These are phyloP conservation scores for Spea bombifrons DNA, from an alignment of 2,113 vertebrate genomes.

Conservation along the genomic window DNA sequence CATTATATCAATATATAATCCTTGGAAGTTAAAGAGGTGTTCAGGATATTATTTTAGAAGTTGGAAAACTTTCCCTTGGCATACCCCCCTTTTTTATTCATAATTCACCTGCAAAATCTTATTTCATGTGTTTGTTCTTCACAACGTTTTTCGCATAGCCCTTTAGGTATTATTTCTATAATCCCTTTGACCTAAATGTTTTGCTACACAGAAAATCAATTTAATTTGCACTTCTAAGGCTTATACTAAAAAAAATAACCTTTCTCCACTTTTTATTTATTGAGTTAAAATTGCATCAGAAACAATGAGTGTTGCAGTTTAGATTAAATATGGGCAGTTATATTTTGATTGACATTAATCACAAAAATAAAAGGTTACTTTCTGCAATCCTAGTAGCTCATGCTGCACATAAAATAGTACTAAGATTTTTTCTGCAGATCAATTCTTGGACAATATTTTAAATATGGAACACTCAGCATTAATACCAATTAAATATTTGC, in stretches of 20 bases:
- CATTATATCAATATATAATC: too few relatives aligned
- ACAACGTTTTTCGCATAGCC: neutral
- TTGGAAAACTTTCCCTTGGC: neutral
- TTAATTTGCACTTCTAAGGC: constrained; percentile 15
- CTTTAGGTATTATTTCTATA: constrained; percentile 11
- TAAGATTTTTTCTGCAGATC: too few relatives aligned
- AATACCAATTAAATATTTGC: too few relatives aligned
- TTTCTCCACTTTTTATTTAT: constrained; percentile 1
- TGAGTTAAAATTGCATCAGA: neutral
- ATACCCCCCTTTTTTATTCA: neutral
- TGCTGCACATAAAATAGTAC: too few relatives aligned
- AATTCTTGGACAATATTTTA: too few relatives aligned
- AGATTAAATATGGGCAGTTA: neutral
- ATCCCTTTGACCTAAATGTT: constrained; percentile 14
- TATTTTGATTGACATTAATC: constrained; percentile 4
- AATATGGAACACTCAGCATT: too few relatives aligned
- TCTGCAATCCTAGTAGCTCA: neutral
- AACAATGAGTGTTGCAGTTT: neutral
- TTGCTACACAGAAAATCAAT: constrained; percentile 15
- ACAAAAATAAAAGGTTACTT: neutral
- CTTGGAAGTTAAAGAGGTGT: too few relatives aligned
- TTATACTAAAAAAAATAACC: neutral
- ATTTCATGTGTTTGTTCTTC: neutral
- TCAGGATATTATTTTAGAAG: neutral
- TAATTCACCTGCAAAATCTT: neutral